Conservation (phyloP, 2,113 vertebrate genomes). For the Zootoca vivipara region DNA sequence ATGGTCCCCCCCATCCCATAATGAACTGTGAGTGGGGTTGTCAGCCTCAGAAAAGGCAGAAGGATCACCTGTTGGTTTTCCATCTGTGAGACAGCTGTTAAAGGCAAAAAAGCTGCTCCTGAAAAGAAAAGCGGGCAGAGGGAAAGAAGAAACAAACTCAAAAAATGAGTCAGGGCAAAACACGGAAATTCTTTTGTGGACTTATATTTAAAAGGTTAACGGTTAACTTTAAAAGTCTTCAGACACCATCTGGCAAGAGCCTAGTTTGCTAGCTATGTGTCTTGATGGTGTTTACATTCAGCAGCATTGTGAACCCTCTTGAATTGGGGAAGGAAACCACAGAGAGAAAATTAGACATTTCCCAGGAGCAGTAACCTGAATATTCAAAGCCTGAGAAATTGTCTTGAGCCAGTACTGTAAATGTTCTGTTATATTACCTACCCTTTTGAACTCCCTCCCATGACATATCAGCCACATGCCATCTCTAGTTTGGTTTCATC, state of each 20-base stretch:
- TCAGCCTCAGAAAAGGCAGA: background rate
- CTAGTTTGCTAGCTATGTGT: background rate
- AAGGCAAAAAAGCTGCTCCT: background rate
- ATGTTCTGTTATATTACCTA: too few relatives aligned
- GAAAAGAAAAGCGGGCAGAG: background rate
- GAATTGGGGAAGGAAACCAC: background rate
- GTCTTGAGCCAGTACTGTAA: background rate
- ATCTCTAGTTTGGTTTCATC: too few relatives aligned
- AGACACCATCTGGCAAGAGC: background rate
- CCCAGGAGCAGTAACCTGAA: background rate
- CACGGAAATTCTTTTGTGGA: background rate
- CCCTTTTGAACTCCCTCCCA: too few relatives aligned
- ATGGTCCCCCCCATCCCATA: background rate
- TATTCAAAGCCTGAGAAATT: background rate
- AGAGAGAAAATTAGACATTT: background rate
- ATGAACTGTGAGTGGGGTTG: background rate
- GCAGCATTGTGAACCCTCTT: background rate
- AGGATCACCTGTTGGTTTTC: background rate
- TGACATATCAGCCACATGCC: too few relatives aligned
- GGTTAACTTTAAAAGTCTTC: background rate
- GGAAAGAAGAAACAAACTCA: background rate
- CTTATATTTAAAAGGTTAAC: background rate
- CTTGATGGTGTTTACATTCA: slow-evolving; percentile 8
- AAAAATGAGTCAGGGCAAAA: background rate
- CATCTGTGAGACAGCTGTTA: background rate